Conservation (phyloP, 2,797 vertebrate genomes). For the Oophaga sylvatica region DNA sequence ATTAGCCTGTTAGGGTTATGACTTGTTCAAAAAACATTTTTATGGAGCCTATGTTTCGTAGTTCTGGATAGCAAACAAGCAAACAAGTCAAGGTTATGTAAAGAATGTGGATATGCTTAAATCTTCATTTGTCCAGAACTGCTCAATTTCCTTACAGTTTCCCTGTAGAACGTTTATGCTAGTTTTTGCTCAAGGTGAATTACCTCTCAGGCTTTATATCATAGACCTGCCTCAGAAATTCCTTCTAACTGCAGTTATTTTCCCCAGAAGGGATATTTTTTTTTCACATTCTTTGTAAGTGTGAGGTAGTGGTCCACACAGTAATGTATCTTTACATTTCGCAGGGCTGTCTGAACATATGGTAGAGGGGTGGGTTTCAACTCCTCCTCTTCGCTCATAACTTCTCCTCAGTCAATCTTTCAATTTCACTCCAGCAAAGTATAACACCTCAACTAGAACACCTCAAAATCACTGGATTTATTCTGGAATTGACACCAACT, state of each 20-base stretch:
- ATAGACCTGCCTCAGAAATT: constrained; percentile 55
- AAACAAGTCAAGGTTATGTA: neutral
- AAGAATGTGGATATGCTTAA: neutral
- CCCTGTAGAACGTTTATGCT: constrained; percentile 8
- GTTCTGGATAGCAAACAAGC: no score
- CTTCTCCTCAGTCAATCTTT: constrained; percentile 35
- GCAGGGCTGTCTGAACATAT: neutral
- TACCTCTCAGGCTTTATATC: constrained; percentile 21
- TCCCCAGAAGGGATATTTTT: constrained; percentile 60
- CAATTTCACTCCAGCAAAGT: constrained; percentile 46
- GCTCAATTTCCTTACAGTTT: constrained; percentile 1
- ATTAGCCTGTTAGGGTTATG: no score
- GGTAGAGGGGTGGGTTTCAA: constrained; percentile 29
- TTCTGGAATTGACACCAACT: constrained; percentile 20
- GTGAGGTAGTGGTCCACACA: neutral
- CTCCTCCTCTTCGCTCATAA: constrained; percentile 64
- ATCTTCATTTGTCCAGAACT: neutral
- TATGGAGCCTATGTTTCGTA: no score
- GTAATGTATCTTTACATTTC: constrained; percentile 49
- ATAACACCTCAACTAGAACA: constrained; percentile 30
- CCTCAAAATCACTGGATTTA: constrained; percentile 45
- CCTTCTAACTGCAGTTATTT: constrained; percentile 60
- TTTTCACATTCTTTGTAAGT: constrained; percentile 59
- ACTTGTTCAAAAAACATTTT: no score
- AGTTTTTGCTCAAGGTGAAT: constrained; percentile 48